Conservation (phyloP, 2,113 vertebrate species). For the Corvus moneduloides region DNA sequence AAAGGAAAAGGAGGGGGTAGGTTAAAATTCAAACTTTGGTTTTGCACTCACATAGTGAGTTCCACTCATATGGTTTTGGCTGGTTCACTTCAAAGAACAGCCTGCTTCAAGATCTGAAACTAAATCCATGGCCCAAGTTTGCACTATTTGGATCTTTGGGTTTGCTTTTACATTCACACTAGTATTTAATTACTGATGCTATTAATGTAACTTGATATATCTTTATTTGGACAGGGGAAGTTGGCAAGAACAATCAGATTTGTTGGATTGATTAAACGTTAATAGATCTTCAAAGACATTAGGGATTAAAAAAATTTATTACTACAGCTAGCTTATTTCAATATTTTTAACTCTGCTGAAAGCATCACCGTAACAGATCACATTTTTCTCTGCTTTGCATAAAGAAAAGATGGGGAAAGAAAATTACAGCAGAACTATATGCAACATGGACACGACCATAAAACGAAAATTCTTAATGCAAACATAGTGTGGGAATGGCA, state of each 20-base stretch:
- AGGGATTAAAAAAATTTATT: background rate
- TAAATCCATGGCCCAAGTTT: background rate
- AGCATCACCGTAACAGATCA: background rate
- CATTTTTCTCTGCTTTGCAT: background rate
- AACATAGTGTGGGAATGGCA: background rate
- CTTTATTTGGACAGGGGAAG: background rate
- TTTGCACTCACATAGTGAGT: background rate
- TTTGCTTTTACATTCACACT: background rate
- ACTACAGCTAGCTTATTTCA: background rate
- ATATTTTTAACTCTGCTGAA: conserved; percentile 9
- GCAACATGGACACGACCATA: background rate
- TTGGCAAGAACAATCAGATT: background rate
- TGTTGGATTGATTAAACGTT: conserved; percentile 40
- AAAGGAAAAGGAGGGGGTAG: background rate
- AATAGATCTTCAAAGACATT: conserved; percentile 26
- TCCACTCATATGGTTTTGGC: background rate
- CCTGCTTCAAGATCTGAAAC: background rate
- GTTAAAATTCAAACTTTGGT: background rate
- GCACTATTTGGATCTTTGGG: background rate
- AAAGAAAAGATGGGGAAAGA: background rate
- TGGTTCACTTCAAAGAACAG: background rate
- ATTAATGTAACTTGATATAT: conserved; percentile 6
- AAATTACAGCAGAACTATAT: background rate
- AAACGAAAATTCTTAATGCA: background rate
- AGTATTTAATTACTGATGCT: background rate